Evolutionary conservation across 2,888 invertebrate species (phyloP), one percentile per base, ranked within the genome.

Genomic region (Matsumyia berberina): DNA sequence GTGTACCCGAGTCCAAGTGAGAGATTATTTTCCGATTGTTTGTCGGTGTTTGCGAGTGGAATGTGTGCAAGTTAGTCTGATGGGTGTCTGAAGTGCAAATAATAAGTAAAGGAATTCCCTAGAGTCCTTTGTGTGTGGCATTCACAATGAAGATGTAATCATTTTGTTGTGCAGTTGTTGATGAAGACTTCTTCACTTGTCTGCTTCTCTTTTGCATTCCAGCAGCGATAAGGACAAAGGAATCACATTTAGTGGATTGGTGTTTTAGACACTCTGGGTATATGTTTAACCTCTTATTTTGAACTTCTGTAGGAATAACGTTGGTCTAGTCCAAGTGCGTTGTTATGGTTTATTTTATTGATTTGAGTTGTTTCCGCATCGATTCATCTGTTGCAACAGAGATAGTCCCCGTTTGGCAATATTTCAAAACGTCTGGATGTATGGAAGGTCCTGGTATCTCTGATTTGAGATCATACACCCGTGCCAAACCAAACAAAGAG

Each of bases 1-100:
- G 19, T 37, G 17, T 49, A 51, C 51, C 57, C 35, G 15, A 76
- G 58, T 70, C 29, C 39, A 37, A 70, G 42, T 58, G 64, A 70
- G 64, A 70, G 77, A 70, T 82, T 70, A 66, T 82, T 77, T 72
- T 77, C 77, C 51, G 44, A 70, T 70, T 76, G 51, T 37, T 31
- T 69, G 74, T 55, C 67, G 39, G 29, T 58, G 64, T 55, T 44
- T 42, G 17, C 7, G 37, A 74, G 57, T 42, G 60, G 49, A 73
- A 62, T 64, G 74, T 11, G 62, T 24, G 9, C 9, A 24, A 15
- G 53, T 33, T 4, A 31, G 9, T 29, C 3, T 11, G 53, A 5
- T 17, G 49, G 49, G 12, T 72, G 49, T 49, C 17, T 60, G 46
- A 12, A 62, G 53, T 60, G 35, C 58, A 60, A 57, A 76, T 76